Conservation (phyloP, 2,888 invertebrate species). For the Platerodrilus igneus region DNA sequence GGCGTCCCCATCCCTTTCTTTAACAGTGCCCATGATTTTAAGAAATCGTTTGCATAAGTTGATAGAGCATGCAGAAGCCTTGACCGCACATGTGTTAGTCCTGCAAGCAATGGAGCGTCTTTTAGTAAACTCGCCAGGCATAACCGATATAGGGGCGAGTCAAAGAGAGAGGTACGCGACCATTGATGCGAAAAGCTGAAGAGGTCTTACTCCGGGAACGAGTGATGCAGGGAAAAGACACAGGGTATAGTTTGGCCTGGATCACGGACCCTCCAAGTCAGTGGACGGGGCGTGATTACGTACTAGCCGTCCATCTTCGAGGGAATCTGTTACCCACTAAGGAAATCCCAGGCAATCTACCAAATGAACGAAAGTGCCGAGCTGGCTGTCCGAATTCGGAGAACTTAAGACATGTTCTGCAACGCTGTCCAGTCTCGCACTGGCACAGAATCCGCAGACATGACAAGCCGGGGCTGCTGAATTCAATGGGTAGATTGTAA, state of each 20-base stretch:
- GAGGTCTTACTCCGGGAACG: no score
- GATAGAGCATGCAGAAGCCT: no score
- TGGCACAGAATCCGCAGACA: slow-evolving; percentile 21
- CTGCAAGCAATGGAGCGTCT: no score
- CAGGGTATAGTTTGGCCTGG: slow-evolving; percentile 16
- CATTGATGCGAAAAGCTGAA: no score
- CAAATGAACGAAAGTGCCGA: slow-evolving; percentile 25
- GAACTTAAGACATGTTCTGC: slow-evolving; percentile 29
- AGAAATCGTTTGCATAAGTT: no score
- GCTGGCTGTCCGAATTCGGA: slow-evolving; percentile 28
- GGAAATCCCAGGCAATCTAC: slow-evolving; percentile 35
- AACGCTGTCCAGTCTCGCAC: slow-evolving; percentile 28
- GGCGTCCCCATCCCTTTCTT: no score
- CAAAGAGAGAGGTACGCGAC: no score
- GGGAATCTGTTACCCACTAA: slow-evolving; percentile 32
- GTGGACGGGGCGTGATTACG: slow-evolving; percentile 31
- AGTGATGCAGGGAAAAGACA: neutral
- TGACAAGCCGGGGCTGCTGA: slow-evolving; percentile 15
- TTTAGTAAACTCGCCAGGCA: no score
- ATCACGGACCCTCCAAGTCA: slow-evolving; percentile 24
- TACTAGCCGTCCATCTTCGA: slow-evolving; percentile 31
- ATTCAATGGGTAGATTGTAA: no score
- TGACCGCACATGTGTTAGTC: no score
- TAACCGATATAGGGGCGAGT: no score
- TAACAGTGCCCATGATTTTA: no score